Base-by-base conservation (phyloP, 2,888 invertebrate genomes). In the Archips xylosteana region DNA sequence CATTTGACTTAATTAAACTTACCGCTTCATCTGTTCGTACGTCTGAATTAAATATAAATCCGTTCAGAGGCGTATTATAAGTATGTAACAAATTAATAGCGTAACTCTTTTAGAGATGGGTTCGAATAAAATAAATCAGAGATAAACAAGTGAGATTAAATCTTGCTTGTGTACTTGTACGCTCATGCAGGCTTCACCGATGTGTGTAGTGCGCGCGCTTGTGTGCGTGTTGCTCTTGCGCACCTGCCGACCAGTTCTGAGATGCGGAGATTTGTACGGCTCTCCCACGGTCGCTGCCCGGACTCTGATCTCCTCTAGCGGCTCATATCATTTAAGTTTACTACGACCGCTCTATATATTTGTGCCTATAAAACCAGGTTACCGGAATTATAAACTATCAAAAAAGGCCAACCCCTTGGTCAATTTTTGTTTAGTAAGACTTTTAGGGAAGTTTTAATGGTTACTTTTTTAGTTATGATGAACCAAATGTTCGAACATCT, bases 211-310 rank as follows among this genome's bases (percentile, higher is more conserved):
- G 78, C 69, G 85, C 80, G 84, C 76, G 84, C 67, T 79, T 78
- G 82, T 76, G 79, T 72, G 78, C 60, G 80, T 72, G 79, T 70
- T 49, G 63, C 65, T 69, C 69, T 81, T 80, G 89, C 88, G 91
- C 94, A 94, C 94, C 94, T 94, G 94, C 94, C 94, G 92, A 94
- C 94, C 94, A 91, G 94, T 94, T 94, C 89, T 89, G 90, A 93
- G 94, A 94, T 93, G 94, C 92, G 92, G 93, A 94, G 94, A 94
- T 94, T 94, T 94, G 94, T 92, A 89, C 92, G 86, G 86, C 92
- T 92, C 92, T 94, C 94, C 94, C 94, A 94, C 94, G 94, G 94
- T 94, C 94, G 93, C 88, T 94, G 94, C 87, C 92, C 93, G 84
- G 82, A 83, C 88, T 87, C 87, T 86, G 89, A 87, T 91, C 89